These are phyloP conservation scores for Tineola bisselliella DNA, from an alignment of 2,888 invertebrate genomes.

Conservation along the genomic window DNA sequence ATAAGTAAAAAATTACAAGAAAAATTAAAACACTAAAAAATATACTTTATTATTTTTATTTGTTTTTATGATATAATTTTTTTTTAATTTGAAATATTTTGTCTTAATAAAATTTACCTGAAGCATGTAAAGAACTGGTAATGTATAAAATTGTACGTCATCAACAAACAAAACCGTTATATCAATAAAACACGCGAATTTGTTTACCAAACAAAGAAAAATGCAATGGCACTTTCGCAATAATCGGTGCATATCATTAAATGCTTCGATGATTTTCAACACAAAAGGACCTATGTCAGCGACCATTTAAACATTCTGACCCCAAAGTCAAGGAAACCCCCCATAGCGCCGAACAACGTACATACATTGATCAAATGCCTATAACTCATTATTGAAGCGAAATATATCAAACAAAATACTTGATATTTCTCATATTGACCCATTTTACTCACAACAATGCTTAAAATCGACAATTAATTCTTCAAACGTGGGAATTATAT, in stretches of 20 bases:
- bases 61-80: too few relatives aligned
- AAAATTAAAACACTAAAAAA: too few relatives aligned
- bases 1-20: too few relatives aligned
- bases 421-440: constrained; percentile 49
- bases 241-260: constrained; percentile 63
- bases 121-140: too few relatives aligned
- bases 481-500: constrained; percentile 52
- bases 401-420: constrained; percentile 45
- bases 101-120: too few relatives aligned
- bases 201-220: not conserved
- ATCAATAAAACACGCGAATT: not conserved
- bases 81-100: too few relatives aligned
- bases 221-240: constrained; percentile 29
- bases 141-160: too few relatives aligned
- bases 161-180: not conserved
- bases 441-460: constrained; percentile 56
- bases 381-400: constrained; percentile 51
- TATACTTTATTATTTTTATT: too few relatives aligned
- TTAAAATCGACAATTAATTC: constrained; percentile 54
- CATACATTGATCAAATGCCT: constrained; percentile 62
- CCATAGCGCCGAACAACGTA: constrained; percentile 32
- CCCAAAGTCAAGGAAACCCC: constrained; percentile 31
- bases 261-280: constrained; percentile 49
- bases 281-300: constrained; percentile 21
- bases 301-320: not conserved